Conservation (phyloP, 2,113 vertebrate genomes). For the Oncorhynchus masou region DNA sequence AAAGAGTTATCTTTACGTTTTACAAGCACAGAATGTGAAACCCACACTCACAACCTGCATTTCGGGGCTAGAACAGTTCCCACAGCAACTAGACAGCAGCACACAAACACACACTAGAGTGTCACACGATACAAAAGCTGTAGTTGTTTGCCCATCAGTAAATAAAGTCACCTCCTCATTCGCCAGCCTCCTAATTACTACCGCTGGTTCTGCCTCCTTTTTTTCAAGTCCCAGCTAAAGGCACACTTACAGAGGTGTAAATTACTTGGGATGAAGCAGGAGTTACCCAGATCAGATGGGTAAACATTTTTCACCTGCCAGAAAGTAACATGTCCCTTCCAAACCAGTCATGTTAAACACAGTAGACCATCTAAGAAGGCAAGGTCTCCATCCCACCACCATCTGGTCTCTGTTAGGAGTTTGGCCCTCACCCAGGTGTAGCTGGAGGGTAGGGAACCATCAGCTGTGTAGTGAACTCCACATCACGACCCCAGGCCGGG, state of each 20-base stretch:
- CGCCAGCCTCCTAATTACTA: too few relatives aligned
- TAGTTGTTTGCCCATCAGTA: too few relatives aligned
- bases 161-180: too few relatives aligned
- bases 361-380: conserved; percentile 40
- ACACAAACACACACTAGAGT: not conserved
- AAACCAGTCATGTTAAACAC: conserved; percentile 51
- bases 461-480: conserved; percentile 56
- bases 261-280: conserved; percentile 7
- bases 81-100: not conserved
- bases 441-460: conserved; percentile 63
- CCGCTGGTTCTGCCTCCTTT: too few relatives aligned
- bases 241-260: too few relatives aligned
- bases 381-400: conserved; percentile 45
- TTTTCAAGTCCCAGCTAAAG: too few relatives aligned
- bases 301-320: conserved; percentile 58
- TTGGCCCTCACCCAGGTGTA: conserved; percentile 64
- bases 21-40: conserved; percentile 48
- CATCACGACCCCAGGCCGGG: conserved; percentile 26
- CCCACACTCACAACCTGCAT: conserved; percentile 23
- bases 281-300: conserved; percentile 53
- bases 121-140: too few relatives aligned
- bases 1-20: conserved; percentile 64
- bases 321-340: conserved; percentile 52
- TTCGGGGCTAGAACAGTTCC: conserved; percentile 18
- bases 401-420: conserved; percentile 68